Conservation (phyloP, 2,888 invertebrate species). For the Trichogramma dendrolimi region DNA sequence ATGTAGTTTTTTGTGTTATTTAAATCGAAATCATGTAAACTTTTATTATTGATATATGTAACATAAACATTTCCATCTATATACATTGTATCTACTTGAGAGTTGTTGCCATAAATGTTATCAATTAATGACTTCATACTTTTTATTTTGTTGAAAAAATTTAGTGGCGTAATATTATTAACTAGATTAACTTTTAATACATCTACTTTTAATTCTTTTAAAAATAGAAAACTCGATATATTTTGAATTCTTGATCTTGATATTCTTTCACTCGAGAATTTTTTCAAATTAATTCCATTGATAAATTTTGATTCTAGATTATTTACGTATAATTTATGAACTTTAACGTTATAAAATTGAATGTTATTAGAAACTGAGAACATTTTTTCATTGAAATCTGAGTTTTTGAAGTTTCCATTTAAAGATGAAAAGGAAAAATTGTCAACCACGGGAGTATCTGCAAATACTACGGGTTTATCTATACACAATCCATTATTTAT, state of each 20-base stretch:
- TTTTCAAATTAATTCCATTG: slow-evolving; percentile 31
- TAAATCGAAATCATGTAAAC: slow-evolving; percentile 28
- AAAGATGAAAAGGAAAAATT: slow-evolving; percentile 31
- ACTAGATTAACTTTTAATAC: slow-evolving; percentile 28
- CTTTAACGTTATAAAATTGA: slow-evolving; percentile 51
- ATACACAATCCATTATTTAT: slow-evolving; percentile 28
- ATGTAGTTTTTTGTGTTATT: slow-evolving; percentile 28
- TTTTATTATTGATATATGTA: slow-evolving; percentile 35
- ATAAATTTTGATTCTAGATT: slow-evolving; percentile 29
- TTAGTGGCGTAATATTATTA: slow-evolving; percentile 30
- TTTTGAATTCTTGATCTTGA: slow-evolving; percentile 28
- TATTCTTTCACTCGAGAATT: slow-evolving; percentile 27
- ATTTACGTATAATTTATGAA: slow-evolving; percentile 51
- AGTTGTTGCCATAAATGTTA: slow-evolving; percentile 29
- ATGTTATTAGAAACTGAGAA: slow-evolving; percentile 50
- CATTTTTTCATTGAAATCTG: slow-evolving; percentile 37
- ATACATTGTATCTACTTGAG: slow-evolving; percentile 29
- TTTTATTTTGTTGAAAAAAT: slow-evolving; percentile 28
- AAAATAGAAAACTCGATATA: slow-evolving; percentile 29
- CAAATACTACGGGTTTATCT: slow-evolving; percentile 32
- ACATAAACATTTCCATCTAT: slow-evolving; percentile 43
- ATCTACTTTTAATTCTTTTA: slow-evolving; percentile 32
- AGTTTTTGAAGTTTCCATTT: slow-evolving; percentile 29
- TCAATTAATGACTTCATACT: slow-evolving; percentile 24
- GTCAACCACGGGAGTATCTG: slow-evolving; percentile 33